Percentiles rank a stretch among this genome's conserved stretches.
These are phyloP conservation scores for Delichon dasypus DNA, from an alignment of 2,797 vertebrate species.

Conservation along the genomic window DNA sequence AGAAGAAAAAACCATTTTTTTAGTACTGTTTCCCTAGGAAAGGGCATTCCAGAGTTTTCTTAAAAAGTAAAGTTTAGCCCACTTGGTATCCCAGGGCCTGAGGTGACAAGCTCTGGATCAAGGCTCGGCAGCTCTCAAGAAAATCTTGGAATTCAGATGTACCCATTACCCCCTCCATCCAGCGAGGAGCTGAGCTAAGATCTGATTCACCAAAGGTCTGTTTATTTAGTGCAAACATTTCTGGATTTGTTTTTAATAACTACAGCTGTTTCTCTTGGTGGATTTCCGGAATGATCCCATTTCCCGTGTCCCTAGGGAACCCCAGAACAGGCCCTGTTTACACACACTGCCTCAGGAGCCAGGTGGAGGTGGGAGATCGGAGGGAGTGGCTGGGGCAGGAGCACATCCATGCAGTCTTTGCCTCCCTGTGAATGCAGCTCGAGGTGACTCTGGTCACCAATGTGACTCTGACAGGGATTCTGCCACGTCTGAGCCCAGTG, in stretches of 20 bases:
- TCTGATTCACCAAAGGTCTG: background rate
- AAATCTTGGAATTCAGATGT: background rate
- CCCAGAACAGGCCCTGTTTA: fast-evolving
- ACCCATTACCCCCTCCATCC: background rate
- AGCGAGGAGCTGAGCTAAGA: background rate
- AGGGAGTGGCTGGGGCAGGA: background rate
- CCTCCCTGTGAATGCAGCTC: background rate
- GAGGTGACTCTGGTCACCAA: background rate
- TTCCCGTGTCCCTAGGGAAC: background rate
- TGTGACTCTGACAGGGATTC: background rate
- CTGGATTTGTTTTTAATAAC: background rate
- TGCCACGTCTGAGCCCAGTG: background rate
- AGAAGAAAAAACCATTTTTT: background rate
- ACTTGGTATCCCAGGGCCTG: background rate
- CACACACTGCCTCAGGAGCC: background rate
- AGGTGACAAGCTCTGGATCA: background rate
- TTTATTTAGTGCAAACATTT: background rate
- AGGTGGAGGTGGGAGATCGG: background rate
- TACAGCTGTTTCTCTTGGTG: background rate
- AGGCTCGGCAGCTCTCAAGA: background rate
- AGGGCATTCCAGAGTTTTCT: background rate
- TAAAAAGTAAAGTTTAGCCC: background rate
- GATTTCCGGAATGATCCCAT: fast-evolving
- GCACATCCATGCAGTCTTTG: background rate
- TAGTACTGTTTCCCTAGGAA: background rate